These are phyloP conservation scores for Acanthurus leucopareius DNA, from an alignment of 2,797 vertebrate species.

Conservation along the genomic window DNA sequence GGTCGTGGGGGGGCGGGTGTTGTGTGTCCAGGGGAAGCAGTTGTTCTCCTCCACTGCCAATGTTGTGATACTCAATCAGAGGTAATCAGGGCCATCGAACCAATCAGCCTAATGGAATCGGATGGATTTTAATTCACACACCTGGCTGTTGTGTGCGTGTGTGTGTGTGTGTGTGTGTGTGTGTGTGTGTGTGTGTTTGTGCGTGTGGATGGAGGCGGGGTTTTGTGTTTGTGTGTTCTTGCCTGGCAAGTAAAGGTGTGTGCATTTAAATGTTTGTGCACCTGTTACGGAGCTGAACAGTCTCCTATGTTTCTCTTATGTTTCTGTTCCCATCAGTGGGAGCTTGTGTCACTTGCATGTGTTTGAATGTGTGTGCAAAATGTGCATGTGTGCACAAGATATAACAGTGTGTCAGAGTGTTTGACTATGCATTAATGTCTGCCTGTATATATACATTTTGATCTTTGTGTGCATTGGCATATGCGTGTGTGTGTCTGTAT, in stretches of 20 bases:
- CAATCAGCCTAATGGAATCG: slow-evolving; percentile 74
- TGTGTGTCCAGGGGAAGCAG: slow-evolving; percentile 67
- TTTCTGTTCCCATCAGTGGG: not conserved
- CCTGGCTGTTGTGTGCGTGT: slow-evolving; percentile 57
- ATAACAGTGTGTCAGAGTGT: not conserved
- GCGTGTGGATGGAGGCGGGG: not conserved
- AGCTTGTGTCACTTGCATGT: no score
- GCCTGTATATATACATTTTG: not conserved
- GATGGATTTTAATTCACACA: slow-evolving; percentile 79
- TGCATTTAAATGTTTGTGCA: slow-evolving; percentile 31
- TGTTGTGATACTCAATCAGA: slow-evolving; percentile 84
- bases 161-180: slow-evolving; percentile 2
- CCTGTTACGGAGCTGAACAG: slow-evolving; percentile 34
- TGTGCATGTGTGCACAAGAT: not conserved
- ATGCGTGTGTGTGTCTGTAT: not conserved
- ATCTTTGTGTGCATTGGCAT: not conserved
- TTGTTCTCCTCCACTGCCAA: slow-evolving; percentile 77
- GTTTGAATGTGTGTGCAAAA: not conserved
- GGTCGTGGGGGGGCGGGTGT: slow-evolving; percentile 54
- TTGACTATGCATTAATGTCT: not conserved
- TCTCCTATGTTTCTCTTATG: not conserved
- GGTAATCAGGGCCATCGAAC: slow-evolving; percentile 73
- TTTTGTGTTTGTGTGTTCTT: not conserved
- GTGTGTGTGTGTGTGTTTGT: slow-evolving; percentile 10
- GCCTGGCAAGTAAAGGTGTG: slow-evolving; percentile 5